Evolutionary conservation across 2,888 invertebrate genomes (phyloP).

Genomic region (Drosophila eohydei): DNA sequence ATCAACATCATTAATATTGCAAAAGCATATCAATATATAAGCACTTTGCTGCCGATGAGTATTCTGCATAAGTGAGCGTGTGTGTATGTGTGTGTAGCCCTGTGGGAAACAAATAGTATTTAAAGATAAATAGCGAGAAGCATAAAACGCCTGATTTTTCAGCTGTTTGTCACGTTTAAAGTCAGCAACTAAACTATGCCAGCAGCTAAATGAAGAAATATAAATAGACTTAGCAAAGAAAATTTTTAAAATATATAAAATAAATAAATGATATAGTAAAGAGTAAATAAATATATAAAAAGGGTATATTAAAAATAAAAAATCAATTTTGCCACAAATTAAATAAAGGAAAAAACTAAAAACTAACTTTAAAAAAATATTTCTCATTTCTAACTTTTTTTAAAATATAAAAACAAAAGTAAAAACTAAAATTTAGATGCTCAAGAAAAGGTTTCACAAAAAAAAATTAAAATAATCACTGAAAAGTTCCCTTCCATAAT

Average conservation of each 20-base stretch:
- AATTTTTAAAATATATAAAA: neutral
- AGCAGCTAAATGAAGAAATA: neutral
- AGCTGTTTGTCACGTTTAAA: slow-evolving; percentile 2
- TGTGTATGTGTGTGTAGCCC: slow-evolving; percentile 7
- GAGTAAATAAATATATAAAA: neutral
- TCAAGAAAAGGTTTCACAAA: too few species aligned
- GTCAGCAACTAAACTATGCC: neutral
- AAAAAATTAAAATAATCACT: neutral
- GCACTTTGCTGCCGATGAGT: slow-evolving; percentile 32
- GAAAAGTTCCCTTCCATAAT: neutral
- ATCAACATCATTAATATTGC: slow-evolving; percentile 75
- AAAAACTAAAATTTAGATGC: too few species aligned
- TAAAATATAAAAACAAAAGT: too few species aligned
- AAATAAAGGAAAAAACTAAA: too few species aligned
- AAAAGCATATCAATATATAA: slow-evolving; percentile 56
- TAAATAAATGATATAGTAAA: neutral
- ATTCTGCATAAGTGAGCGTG: slow-evolving; percentile 1
- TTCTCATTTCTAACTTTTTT: too few species aligned
- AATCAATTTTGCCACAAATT: too few species aligned
- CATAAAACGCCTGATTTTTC: neutral
- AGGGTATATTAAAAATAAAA: neutral
- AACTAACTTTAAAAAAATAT: too few species aligned
- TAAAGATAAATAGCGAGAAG: neutral
- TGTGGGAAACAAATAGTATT: slow-evolving; percentile 15
- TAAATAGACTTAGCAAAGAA: too few species aligned